A percentile compares a stretch with the other conserved stretches of the same genome.
phyloP scores from a whole-genome alignment of 2,113 vertebrate species.

The Gasterosteus aculeatus region DNA sequence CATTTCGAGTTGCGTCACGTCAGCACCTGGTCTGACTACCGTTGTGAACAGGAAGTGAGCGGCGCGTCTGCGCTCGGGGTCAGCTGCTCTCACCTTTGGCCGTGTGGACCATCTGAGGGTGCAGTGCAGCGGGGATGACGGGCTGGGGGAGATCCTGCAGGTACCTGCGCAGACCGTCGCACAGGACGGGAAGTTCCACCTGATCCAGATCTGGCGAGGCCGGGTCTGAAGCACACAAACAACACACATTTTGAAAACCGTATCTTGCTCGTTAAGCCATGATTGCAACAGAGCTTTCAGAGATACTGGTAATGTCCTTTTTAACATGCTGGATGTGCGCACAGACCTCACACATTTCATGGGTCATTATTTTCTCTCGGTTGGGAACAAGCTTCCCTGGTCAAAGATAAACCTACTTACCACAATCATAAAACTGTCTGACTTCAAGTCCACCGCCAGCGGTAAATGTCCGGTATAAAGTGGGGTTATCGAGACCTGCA shows the following conservation, averaged over 20 bases:
- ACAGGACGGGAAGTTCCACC: slow-evolving; percentile 87
- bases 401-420: slow-evolving; percentile 75
- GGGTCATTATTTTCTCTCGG: too few species aligned
- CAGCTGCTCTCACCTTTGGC: slow-evolving; percentile 85
- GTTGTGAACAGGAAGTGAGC: background rate
- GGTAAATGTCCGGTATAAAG: slow-evolving; percentile 90
- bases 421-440: slow-evolving; percentile 90
- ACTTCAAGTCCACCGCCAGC: slow-evolving; percentile 87
- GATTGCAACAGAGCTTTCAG: background rate
- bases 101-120: slow-evolving; percentile 87
- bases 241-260: background rate
- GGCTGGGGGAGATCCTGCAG: slow-evolving; percentile 95
- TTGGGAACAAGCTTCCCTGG: too few species aligned
- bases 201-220: slow-evolving; percentile 86
- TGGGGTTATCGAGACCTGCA: slow-evolving; percentile 91
- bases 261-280: background rate
- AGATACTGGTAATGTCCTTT: background rate
- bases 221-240: slow-evolving; percentile 78
- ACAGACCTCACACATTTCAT: background rate
- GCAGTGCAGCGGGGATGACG: slow-evolving; percentile 87
- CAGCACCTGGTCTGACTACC: slow-evolving; percentile 18
- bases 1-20: slow-evolving; percentile 33
- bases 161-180: slow-evolving; percentile 90
- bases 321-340: background rate
- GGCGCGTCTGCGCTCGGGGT: accelerated